Percentiles rank a stretch among this genome's conserved stretches.
These are phyloP conservation scores for Psilopogon haemacephalus DNA, from an alignment of 2,113 vertebrate species.

Conservation along the genomic window DNA sequence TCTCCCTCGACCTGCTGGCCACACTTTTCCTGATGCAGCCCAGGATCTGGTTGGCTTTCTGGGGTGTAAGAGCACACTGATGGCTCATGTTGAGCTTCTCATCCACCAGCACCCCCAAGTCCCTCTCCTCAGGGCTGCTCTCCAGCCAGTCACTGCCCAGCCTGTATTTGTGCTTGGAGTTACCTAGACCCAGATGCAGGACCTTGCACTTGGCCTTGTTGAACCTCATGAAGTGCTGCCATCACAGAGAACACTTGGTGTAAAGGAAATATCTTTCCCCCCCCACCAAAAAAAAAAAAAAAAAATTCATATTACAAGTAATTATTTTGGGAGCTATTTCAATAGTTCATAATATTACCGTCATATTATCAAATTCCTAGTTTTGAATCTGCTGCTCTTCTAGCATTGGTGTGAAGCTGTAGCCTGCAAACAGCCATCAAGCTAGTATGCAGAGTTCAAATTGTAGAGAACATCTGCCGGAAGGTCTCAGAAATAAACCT, in stretches of 20 bases:
- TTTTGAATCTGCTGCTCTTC: not conserved
- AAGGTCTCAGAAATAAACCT: not conserved
- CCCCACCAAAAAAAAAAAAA: not conserved
- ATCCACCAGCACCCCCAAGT: no score
- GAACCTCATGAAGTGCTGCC: no score
- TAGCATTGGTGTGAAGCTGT: not conserved
- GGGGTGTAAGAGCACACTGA: no score
- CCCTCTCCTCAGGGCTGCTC: no score
- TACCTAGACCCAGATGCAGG: no score
- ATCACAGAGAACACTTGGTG: not conserved
- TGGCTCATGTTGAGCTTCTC: no score
- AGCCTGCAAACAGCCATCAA: not conserved
- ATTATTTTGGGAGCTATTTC: not conserved
- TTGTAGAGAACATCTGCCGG: not conserved
- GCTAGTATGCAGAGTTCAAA: not conserved
- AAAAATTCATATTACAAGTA: not conserved
- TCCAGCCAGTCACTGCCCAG: no score
- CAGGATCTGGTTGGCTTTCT: no score
- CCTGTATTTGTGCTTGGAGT: no score
- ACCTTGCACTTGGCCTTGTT: no score
- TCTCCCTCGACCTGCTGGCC: no score
- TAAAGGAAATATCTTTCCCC: not conserved
- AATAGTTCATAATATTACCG: not conserved
- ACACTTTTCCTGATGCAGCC: no score
- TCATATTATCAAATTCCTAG: not conserved